Percentiles rank a stretch among this genome's conserved stretches.
phyloP scores from a whole-genome alignment of 2,888 invertebrate genomes.

The Zeuzera pyrina region DNA sequence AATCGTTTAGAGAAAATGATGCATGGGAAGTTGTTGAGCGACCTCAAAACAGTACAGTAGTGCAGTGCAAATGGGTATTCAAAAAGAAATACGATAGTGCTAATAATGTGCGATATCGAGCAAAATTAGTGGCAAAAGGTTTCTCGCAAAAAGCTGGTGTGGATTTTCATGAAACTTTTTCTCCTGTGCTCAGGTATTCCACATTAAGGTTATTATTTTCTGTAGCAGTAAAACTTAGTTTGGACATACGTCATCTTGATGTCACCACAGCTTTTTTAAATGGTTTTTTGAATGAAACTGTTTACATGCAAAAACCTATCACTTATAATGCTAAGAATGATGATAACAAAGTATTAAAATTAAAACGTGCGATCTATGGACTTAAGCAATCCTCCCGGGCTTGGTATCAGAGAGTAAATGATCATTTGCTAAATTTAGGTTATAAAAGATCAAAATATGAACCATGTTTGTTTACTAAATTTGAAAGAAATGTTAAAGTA shows the following conservation, averaged over 20 bases:
- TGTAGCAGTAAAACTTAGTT: constrained; percentile 6
- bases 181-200: constrained; percentile 6
- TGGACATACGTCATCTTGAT: too few species aligned
- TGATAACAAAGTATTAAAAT: constrained; percentile 7
- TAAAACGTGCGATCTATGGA: constrained; percentile 5
- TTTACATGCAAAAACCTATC: constrained; percentile 9
- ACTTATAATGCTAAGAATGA: too few species aligned
- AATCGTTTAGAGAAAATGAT: too few species aligned
- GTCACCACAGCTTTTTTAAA: too few species aligned
- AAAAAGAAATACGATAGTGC: too few species aligned
- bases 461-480: constrained; percentile 12
- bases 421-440: constrained; percentile 2
- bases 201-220: constrained; percentile 11
- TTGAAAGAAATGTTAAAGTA: constrained; percentile 4
- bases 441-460: constrained; percentile 6
- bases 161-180: constrained; percentile 7
- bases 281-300: too few species aligned
- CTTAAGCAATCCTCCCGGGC: constrained; percentile 5
- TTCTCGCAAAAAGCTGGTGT: too few species aligned
- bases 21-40: constrained; percentile 7
- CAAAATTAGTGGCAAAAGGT: too few species aligned
- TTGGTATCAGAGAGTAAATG: constrained; percentile 7
- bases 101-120: constrained; percentile 3
- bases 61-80: too few species aligned
- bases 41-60: constrained; percentile 1